Evolutionary conservation across 92 coral and sea anemone species (phyloP).

Genomic region (Epizoanthus rinbou): DNA sequence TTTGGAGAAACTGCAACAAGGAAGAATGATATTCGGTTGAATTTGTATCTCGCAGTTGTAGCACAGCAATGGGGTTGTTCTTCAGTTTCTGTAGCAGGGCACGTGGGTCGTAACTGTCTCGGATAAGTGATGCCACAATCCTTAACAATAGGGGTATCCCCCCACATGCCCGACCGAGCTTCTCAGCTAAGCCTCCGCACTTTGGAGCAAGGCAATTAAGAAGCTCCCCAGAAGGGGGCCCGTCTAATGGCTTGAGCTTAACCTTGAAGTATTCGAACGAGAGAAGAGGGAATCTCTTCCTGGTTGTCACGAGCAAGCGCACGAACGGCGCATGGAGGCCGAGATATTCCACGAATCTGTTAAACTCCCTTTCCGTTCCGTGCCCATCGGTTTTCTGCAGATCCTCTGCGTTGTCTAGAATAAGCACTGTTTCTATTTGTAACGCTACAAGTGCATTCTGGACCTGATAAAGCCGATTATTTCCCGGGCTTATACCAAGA

Average conservation of each 20-base stretch:
- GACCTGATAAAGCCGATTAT: slow-evolving; percentile 48
- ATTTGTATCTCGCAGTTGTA: slow-evolving; percentile 35
- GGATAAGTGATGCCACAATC: slow-evolving; percentile 61
- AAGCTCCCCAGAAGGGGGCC: neutral
- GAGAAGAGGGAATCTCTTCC: slow-evolving; percentile 18
- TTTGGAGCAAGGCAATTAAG: neutral
- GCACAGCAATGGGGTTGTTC: slow-evolving; percentile 45
- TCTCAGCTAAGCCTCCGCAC: slow-evolving; percentile 33
- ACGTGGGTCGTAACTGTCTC: slow-evolving; percentile 18
- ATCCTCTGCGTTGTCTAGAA: slow-evolving; percentile 82
- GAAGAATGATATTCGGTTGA: slow-evolving; percentile 9
- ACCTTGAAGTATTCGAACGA: slow-evolving; percentile 6
- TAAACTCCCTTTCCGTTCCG: slow-evolving; percentile 26
- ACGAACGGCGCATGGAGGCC: slow-evolving; percentile 53
- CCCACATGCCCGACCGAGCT: slow-evolving; percentile 59
- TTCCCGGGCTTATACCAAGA: slow-evolving; percentile 30
- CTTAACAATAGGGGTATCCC: slow-evolving; percentile 71
- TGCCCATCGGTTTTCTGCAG: slow-evolving; percentile 44
- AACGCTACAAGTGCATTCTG: slow-evolving; percentile 41
- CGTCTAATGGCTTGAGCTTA: neutral
- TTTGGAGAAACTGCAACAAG: slow-evolving; percentile 57
- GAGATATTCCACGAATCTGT: slow-evolving; percentile 45
- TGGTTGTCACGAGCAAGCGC: slow-evolving; percentile 60
- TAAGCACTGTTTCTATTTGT: slow-evolving; percentile 49
- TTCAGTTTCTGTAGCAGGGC: slow-evolving; percentile 43